phyloP scores from a whole-genome alignment of 2,113 vertebrate species.

The Pao palembangensis region DNA sequence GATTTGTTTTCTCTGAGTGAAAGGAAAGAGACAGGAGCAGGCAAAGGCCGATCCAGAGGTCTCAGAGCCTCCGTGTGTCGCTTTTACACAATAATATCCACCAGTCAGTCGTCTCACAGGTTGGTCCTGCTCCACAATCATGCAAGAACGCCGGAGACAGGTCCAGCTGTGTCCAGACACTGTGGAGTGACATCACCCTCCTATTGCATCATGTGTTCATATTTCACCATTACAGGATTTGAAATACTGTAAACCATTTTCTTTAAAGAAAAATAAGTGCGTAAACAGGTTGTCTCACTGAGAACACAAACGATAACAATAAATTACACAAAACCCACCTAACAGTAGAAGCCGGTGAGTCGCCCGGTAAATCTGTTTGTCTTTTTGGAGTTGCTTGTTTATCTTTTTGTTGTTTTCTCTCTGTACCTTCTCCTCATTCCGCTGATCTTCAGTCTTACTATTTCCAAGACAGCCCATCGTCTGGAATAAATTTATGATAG shows the following conservation, averaged over 20 bases:
- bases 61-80: slow-evolving; percentile 25
- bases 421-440: slow-evolving; percentile 91
- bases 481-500: slow-evolving; percentile 19
- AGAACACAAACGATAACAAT: neutral
- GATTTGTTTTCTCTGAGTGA: neutral
- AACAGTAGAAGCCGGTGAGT: slow-evolving; percentile 91
- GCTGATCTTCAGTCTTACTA: slow-evolving; percentile 94
- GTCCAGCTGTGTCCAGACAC: slow-evolving; percentile 14
- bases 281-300: slow-evolving; percentile 1
- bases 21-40: neutral
- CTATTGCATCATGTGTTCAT: slow-evolving; percentile 23
- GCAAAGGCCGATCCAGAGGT: slow-evolving; percentile 5
- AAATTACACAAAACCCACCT: slow-evolving; percentile 75
- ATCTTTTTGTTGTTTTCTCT: slow-evolving; percentile 93
- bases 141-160: slow-evolving; percentile 14
- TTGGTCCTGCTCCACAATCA: slow-evolving; percentile 27
- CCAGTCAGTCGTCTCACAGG: slow-evolving; percentile 31
- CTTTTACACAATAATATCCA: slow-evolving; percentile 11
- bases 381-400: slow-evolving; percentile 93
- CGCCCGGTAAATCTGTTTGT: slow-evolving; percentile 92
- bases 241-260: neutral
- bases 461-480: slow-evolving; percentile 92
- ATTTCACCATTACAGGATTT: neutral
- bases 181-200: slow-evolving; percentile 25
- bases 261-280: neutral